Base-by-base conservation (phyloP, 2,797 vertebrate genomes). In the Denticeps clupeoides region DNA sequence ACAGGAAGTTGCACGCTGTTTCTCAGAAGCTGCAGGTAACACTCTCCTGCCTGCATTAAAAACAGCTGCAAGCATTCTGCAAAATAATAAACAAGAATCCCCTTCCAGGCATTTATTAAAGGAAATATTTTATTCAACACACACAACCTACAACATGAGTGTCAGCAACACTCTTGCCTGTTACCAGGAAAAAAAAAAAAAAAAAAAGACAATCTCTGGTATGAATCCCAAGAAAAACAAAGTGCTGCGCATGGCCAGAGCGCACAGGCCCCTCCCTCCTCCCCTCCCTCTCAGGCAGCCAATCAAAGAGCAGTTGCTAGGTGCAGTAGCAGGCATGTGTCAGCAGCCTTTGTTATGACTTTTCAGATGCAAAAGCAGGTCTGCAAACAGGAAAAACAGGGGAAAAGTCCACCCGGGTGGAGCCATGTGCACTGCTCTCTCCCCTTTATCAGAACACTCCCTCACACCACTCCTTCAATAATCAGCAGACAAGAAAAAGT, bases 301-400 rank as follows among this genome's bases (percentile, higher is more conserved):
- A 85, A 86, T 84, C 74, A 68, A 43, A 60, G 56, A 41, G 7
- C 77, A 81, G 83, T 87, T 87, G 78, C 85, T 80, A 80, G 66
- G 81, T 65, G 52, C 58, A 51, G 58, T 65, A 59, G 48, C 50
- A 49, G 51, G 19, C 6, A n/a, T 12, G 24, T 2, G 7, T 33
- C 18, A 16, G 7, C 10, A 4, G 13, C 9, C 16, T 37, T 37
- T 37, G 33, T 37, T 19, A 37, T 16, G 33, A 37, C 33, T 37
- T 19, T 15, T 18, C 7, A 1, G 4, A 37, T 18, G 18, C 33
- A 18, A 32, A 13, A 18, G 15, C 15, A 19, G 4, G 8, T 33
- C 7, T 18, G 8, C 16, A 37, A 15, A 16, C 7, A 9, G 7
- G n/a, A n/a, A n/a, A n/a, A n/a, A 7, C n/a, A 35, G 15, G 29